Evolutionary conservation across 2,113 vertebrate species (phyloP), one percentile per base, ranked within the genome.

Genomic region (Centropus bengalensis): DNA sequence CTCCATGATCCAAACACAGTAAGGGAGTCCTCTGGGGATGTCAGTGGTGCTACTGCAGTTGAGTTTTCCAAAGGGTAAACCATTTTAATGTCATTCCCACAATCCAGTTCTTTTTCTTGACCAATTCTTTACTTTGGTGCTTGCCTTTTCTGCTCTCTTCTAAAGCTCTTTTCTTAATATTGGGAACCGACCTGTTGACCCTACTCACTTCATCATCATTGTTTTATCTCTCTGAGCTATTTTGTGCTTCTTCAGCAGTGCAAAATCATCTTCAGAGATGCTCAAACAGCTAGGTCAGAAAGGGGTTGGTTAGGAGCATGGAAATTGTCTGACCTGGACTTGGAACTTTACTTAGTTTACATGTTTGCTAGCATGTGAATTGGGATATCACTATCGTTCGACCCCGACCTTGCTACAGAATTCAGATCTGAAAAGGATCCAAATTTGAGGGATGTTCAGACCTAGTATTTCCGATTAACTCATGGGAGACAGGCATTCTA

Each of bases 51-150:
- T 67, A 8, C 51, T 55, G 88, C 55, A 88, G n/a, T 60, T 78
- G 54, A 71, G 42, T 38, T 96, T 96, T 83, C 88, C 89, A 84
- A 56, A 88, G 91, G 83, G 68, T 92, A 86, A 76, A 17, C 9
- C 26, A 12, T 64, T 91, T 71, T n/a, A 27, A 27, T 26, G 28
- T 21, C 75, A 12, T 92, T 96, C 81, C 66, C 89, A 84, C 69
- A 64, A 54, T 32, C 73, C 56, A 76, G 56, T 38, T 10, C 19
- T 60, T 56, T 52, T 40, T 27, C 64, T 45, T 64, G 33, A 56
- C 42, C 0, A 2, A 18, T 64, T 71, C 1, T 28, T 81, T 84
- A 69, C n/a, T 42, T 28, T 68, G 28, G 49, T 67, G 4, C 6
- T 71, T 89, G 28, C 30, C 26, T 49, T 78, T 49, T 32, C 60